Conservation (phyloP, 2,113 vertebrate genomes). For the Nothocercus nigrocapillus region DNA sequence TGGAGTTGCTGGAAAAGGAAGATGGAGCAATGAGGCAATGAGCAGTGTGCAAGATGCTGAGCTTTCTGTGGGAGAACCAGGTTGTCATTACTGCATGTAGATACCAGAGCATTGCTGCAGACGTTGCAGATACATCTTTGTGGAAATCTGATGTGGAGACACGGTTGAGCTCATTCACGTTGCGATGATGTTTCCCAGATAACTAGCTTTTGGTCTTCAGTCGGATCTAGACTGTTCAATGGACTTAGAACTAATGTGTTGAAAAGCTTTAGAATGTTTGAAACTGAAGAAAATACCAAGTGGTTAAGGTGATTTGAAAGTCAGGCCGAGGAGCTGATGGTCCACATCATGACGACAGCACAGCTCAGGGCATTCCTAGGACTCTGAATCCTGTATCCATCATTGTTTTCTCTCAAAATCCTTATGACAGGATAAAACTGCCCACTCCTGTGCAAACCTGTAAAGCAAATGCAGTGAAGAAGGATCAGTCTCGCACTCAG, state of each 20-base stretch:
- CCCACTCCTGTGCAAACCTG: background rate
- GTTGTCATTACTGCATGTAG: background rate
- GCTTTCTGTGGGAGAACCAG: background rate
- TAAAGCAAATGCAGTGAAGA: background rate
- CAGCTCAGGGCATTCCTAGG: background rate
- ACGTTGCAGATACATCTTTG: background rate
- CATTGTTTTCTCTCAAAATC: background rate
- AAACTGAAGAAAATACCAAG: no score
- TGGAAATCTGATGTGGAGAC: no score
- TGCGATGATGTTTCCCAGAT: no score
- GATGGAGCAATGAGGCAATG: background rate
- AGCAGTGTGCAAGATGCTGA: background rate
- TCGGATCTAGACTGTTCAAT: no score
- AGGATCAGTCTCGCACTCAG: background rate
- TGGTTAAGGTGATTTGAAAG: no score
- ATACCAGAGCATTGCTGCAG: background rate
- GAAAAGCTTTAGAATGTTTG: no score
- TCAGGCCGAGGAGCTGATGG: no score
- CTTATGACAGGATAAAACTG: background rate
- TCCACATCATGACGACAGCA: background rate
- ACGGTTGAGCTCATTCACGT: no score
- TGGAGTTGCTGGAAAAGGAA: conserved; percentile 6
- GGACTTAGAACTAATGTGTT: no score
- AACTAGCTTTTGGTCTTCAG: no score
- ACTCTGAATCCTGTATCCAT: background rate